Conservation (phyloP, 2,797 vertebrate genomes). For the Lagocephalus sceleratus region DNA sequence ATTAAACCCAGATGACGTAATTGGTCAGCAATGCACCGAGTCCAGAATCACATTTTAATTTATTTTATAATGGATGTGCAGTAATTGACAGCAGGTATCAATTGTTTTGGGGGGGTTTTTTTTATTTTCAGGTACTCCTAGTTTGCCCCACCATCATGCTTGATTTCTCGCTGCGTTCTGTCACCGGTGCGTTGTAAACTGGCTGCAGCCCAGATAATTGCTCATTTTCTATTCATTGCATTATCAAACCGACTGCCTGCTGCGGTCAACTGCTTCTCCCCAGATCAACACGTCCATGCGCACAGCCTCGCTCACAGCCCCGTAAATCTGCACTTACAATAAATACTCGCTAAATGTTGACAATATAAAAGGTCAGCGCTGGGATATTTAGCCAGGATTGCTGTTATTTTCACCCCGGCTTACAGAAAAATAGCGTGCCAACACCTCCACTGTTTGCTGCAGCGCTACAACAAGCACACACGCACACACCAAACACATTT, state of each 20-base stretch:
- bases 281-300: slow-evolving; percentile 11
- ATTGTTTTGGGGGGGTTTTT: neutral
- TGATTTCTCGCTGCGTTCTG: too few species aligned
- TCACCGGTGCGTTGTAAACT: neutral
- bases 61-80: too few species aligned
- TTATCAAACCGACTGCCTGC: slow-evolving; percentile 19
- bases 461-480: neutral
- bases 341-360: neutral
- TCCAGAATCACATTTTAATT: too few species aligned
- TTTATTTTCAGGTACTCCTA: too few species aligned
- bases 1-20: slow-evolving; percentile 33
- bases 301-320: neutral
- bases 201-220: slow-evolving; percentile 2
- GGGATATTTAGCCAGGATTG: neutral
- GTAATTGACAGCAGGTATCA: neutral
- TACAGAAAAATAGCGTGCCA: neutral
- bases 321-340: neutral
- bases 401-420: neutral
- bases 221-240: slow-evolving; percentile 24
- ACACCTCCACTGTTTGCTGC: neutral
- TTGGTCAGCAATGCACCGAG: slow-evolving; percentile 1
- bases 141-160: too few species aligned
- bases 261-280: slow-evolving; percentile 30
- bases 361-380: neutral
- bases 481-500: neutral